Evolutionary conservation across 1,140 invertebrate species (phyloP).

Genomic region (Lepidotrigona ventralis): DNA sequence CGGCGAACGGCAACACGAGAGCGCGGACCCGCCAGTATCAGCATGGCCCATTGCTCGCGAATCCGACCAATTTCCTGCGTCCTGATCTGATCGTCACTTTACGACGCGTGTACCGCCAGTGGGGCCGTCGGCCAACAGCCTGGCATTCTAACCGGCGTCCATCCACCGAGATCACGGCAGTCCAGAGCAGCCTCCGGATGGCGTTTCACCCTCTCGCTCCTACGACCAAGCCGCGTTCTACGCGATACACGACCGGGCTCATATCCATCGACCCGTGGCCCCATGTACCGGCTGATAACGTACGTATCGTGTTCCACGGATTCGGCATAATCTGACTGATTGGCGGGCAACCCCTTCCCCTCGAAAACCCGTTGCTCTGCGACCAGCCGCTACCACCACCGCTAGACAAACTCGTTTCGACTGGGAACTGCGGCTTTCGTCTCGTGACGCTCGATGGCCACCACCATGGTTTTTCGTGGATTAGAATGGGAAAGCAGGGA

Average conservation of each 20-base stretch:
- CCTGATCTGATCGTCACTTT: constrained; percentile 80
- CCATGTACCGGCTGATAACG: constrained; percentile 56
- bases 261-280: constrained; percentile 55
- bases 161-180: constrained; percentile 19
- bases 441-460: background rate
- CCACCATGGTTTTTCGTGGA: background rate
- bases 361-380: no score
- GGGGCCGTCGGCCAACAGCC: constrained; percentile 30
- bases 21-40: constrained; percentile 66
- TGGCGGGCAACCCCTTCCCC: constrained; percentile 30
- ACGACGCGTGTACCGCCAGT: constrained; percentile 74
- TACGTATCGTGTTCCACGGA: constrained; percentile 55
- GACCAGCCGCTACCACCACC: no score
- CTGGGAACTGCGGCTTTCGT: constrained; percentile 5
- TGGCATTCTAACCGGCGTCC: constrained; percentile 23
- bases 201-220: background rate
- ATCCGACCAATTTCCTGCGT: constrained; percentile 79
- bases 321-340: constrained; percentile 67
- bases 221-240: constrained; percentile 12
- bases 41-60: constrained; percentile 79
- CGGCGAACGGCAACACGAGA: constrained; percentile 25
- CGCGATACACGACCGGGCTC: constrained; percentile 17
- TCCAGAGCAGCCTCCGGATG: background rate
- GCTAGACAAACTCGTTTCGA: constrained; percentile 20
- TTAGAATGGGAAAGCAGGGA: background rate